Evolutionary conservation across 2,113 vertebrate species (phyloP).

Genomic region (Echinops telfairi): DNA sequence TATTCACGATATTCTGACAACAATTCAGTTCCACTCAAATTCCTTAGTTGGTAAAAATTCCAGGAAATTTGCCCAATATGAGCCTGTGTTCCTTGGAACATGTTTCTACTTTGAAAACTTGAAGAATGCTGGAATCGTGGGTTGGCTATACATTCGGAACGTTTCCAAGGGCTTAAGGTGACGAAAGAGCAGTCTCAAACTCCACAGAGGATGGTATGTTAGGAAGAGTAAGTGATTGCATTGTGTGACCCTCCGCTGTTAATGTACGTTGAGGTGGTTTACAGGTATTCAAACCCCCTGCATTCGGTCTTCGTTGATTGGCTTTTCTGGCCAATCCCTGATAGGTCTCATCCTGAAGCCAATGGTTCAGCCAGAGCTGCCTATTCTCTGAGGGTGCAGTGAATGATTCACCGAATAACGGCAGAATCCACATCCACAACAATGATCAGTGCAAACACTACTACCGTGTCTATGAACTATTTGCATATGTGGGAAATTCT

Average conservation of each 20-base stretch:
- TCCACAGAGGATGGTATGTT: background rate
- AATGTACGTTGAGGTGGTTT: background rate
- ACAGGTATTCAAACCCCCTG: background rate
- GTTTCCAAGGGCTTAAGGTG: background rate
- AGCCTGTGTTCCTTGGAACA: background rate
- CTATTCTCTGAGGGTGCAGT: background rate
- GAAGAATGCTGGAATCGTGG: background rate
- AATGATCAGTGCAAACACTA: background rate
- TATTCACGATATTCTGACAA: too few species aligned
- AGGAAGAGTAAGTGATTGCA: background rate
- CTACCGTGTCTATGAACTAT: background rate
- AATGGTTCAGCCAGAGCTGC: background rate
- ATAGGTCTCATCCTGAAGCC: constrained; percentile 15
- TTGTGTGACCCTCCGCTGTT: background rate
- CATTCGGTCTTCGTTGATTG: background rate
- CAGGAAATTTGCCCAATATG: background rate
- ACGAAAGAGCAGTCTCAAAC: background rate
- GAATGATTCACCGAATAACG: background rate
- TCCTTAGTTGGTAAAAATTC: background rate
- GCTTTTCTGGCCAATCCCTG: background rate
- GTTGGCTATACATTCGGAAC: background rate
- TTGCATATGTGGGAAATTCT: background rate
- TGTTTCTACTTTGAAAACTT: background rate
- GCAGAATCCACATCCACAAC: constrained; percentile 8
- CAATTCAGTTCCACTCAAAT: too few species aligned